These are phyloP conservation scores for Kryptolebias ocellatus DNA, from an alignment of 2,797 vertebrate genomes.

Conservation along the genomic window DNA sequence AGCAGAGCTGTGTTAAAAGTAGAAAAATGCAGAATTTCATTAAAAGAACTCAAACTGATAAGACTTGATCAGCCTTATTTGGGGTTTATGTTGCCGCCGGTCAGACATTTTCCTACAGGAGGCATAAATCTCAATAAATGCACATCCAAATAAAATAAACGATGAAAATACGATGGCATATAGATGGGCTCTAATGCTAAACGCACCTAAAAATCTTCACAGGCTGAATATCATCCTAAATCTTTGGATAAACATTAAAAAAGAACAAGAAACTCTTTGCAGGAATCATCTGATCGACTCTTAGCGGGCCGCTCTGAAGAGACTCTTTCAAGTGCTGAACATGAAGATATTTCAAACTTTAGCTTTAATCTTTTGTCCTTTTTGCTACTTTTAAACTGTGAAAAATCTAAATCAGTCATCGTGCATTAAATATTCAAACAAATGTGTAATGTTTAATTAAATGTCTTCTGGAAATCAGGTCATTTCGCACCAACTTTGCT, in stretches of 20 bases:
- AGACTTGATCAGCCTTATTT: no score
- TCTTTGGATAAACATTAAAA: background rate
- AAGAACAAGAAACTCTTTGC: background rate
- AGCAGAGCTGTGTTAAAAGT: background rate
- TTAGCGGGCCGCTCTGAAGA: background rate
- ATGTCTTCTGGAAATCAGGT: background rate
- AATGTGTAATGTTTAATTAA: background rate
- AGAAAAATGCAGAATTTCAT: no score
- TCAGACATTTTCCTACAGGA: background rate
- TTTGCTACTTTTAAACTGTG: background rate
- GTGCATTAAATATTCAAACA: background rate
- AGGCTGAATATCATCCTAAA: background rate
- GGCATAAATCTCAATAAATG: background rate
- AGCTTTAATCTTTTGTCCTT: background rate
- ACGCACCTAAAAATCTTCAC: background rate
- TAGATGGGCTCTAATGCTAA: background rate
- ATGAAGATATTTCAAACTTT: background rate
- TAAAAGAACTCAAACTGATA: no score
- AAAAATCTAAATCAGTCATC: background rate
- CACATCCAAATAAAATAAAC: background rate
- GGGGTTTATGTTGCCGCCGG: background rate
- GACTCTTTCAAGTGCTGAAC: background rate
- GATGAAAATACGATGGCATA: background rate
- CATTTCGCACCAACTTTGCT: background rate
- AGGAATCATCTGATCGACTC: background rate